Evolutionary conservation across 1,140 invertebrate species (phyloP), one percentile per base, ranked within the genome.

Genomic region (Pogonomyrmex barbatus): DNA sequence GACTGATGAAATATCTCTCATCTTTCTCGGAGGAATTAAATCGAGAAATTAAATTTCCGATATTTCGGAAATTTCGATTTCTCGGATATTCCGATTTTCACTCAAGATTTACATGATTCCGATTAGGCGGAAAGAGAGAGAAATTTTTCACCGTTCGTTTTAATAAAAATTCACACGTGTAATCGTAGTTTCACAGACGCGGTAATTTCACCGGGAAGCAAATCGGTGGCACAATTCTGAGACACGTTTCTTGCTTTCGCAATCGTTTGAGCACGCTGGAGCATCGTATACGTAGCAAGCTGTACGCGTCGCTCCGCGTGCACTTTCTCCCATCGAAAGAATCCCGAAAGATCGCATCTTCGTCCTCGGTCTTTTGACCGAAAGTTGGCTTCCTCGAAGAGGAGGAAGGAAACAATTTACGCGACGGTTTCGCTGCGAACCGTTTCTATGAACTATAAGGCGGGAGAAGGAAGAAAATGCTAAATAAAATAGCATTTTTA

Each of bases 401-500:
- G 24, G 24, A 24, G 24, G 24, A 24, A 24, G 24, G 24, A 24
- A 24, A 42, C 14, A 12, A 63, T 30, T 63, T 54, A 47, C 56
- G 75, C 58, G 75, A 70, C 10, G 30, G 30, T 79, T n/a, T 17
- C 63, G 56, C 24, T 42, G 8, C 47, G 36, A 17, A 52, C 24
- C 10, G 30, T 76, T 4, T 76, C 36, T 5, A n/a, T 36, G 6
- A 45, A 47, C 30, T 2, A 0, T 39, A 42, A 3, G 77, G 42
- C 17, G 4, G 56, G 36, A 42, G 58, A 24, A 42, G 5, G 63
- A 36, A 10, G 6, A 39, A 8, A 36, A 30, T 65, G 54, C 24
- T 24, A 36, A 30, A 47, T 17, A 30, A 36, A 33, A 87, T 73
- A 84, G 85, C 89, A 87, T 83, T 92, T 81, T 91, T 90, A 54